A percentile compares a stretch with the other conserved stretches of the same genome.
These are phyloP conservation scores for Martes flavigula DNA, from an alignment of 2,797 vertebrate species.

Conservation along the genomic window DNA sequence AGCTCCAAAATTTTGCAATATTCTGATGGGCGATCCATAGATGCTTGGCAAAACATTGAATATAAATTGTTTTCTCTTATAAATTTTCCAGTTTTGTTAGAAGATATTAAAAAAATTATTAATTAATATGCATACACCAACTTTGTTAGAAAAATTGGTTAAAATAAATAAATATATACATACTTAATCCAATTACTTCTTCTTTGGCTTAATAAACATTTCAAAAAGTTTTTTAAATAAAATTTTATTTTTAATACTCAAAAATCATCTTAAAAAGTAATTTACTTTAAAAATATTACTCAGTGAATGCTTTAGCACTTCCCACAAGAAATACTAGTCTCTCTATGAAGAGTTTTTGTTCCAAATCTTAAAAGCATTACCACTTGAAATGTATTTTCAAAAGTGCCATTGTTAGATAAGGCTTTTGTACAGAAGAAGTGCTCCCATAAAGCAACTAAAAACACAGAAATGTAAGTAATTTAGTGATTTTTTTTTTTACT, in stretches of 20 bases:
- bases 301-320: background rate
- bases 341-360: background rate
- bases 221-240: background rate
- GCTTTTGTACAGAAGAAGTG: background rate
- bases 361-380: background rate
- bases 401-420: background rate
- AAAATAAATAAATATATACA: background rate
- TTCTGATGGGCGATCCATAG: background rate
- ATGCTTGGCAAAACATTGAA: background rate
- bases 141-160: background rate
- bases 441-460: background rate
- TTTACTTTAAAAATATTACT: background rate
- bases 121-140: background rate
- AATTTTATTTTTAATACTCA: background rate
- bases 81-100: background rate
- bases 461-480: background rate
- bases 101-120: background rate
- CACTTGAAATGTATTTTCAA: background rate
- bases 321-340: background rate
- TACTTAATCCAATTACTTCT: background rate
- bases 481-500: background rate
- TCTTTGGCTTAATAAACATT: background rate
- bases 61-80: background rate
- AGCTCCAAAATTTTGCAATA: background rate
- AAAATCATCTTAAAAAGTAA: background rate